Conservation (phyloP, 2,888 invertebrate genomes). For the Tubiluchus corallicola region DNA sequence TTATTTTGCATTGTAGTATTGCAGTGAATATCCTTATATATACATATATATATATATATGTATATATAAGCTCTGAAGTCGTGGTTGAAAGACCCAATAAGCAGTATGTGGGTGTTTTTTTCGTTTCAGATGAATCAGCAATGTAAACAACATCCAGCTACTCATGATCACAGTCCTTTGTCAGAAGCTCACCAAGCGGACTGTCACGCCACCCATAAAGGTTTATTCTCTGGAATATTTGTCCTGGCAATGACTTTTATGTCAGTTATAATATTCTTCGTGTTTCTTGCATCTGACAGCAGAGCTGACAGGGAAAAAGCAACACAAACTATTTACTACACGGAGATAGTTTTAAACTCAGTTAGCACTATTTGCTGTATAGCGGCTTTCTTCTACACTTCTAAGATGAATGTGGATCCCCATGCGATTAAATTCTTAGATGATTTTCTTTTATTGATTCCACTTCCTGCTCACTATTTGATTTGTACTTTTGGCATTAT, state of each 20-base stretch:
- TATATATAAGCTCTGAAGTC: too few species aligned
- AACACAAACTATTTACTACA: slow-evolving; percentile 4
- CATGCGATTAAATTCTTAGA: slow-evolving; percentile 38
- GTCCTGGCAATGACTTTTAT: slow-evolving; percentile 39
- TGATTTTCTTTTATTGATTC: slow-evolving; percentile 47
- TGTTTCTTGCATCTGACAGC: too few species aligned
- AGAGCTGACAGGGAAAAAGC: too few species aligned
- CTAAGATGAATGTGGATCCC: slow-evolving; percentile 43
- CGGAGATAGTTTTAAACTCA: slow-evolving; percentile 36
- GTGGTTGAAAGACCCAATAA: too few species aligned
- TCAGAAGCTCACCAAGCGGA: too few species aligned
- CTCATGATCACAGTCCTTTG: too few species aligned
- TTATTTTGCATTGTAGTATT: too few species aligned
- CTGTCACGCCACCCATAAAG: slow-evolving; percentile 55
- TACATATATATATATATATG: too few species aligned
- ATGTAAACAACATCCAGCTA: too few species aligned
- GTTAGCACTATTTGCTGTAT: slow-evolving; percentile 40
- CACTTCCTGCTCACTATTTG: slow-evolving; percentile 50
- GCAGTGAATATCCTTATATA: too few species aligned
- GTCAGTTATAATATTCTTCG: slow-evolving; percentile 41
- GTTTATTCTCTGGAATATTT: slow-evolving; percentile 48
- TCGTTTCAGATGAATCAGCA: too few species aligned
- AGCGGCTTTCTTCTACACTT: slow-evolving; percentile 42
- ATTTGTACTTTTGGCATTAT: slow-evolving; percentile 47
- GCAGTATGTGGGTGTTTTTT: too few species aligned